These are phyloP conservation scores for Basileuterus tristriatus DNA, from an alignment of 2,797 vertebrate species.

Conservation along the genomic window DNA sequence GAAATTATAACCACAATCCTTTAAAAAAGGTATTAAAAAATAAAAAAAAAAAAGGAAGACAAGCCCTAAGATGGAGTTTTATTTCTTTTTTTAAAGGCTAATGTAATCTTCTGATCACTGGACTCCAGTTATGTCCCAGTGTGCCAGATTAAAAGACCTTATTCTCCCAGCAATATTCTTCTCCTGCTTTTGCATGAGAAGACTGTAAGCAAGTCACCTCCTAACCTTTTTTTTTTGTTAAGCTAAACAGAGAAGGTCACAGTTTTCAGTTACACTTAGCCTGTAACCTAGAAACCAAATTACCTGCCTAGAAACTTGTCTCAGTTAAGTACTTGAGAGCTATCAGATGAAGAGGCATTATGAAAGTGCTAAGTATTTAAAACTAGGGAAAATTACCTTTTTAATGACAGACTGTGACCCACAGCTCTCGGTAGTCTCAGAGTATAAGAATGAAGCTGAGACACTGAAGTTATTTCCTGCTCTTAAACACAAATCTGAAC, in stretches of 20 bases:
- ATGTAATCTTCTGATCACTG: background rate
- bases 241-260: constrained; percentile 54
- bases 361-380: constrained; percentile 59
- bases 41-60: background rate
- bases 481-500: constrained; percentile 5
- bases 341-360: constrained; percentile 57
- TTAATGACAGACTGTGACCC: constrained; percentile 47
- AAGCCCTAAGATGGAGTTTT: background rate
- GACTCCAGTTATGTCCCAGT: background rate
- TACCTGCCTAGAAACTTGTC: constrained; percentile 55
- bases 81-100: background rate
- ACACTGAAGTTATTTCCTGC: constrained; percentile 12
- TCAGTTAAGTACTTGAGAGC: constrained; percentile 55
- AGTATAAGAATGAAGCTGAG: constrained; percentile 1
- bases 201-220: constrained; percentile 25
- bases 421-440: constrained; percentile 2
- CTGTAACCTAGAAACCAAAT: constrained; percentile 69
- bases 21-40: background rate
- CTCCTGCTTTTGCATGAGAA: background rate
- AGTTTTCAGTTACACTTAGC: constrained; percentile 55
- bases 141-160: background rate
- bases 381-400: constrained; percentile 64
- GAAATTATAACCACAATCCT: background rate
- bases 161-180: background rate
- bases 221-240: constrained; percentile 7